phyloP scores from a whole-genome alignment of 2,797 vertebrate genomes.

The Pteropus rufus region DNA sequence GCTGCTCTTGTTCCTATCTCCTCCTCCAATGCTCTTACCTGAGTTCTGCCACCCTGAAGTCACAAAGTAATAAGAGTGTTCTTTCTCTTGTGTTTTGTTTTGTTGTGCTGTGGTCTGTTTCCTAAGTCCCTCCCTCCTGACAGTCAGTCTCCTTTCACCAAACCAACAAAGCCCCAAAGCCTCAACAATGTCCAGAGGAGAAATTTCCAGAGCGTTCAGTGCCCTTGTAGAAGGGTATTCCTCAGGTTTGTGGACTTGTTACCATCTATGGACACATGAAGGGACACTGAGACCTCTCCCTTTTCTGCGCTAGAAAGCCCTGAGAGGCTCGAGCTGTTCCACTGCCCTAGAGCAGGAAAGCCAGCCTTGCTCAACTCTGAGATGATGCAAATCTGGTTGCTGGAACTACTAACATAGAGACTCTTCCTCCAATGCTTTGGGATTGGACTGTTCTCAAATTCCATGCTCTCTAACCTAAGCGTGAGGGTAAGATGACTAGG shows the following conservation, averaged over 20 bases:
- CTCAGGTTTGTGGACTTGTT: neutral
- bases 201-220: neutral
- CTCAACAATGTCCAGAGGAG: neutral
- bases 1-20: neutral
- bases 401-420: neutral
- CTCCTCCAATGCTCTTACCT: neutral
- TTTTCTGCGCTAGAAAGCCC: neutral
- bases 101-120: constrained; percentile 10
- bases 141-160: neutral
- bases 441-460: neutral
- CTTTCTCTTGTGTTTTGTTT: constrained; percentile 6
- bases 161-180: neutral
- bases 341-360: neutral
- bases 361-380: constrained; percentile 2
- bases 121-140: neutral
- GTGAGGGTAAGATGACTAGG: neutral
- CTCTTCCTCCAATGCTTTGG: constrained; percentile 9
- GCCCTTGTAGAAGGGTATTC: neutral
- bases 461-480: neutral
- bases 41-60: constrained; percentile 14
- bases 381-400: neutral
- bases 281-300: neutral
- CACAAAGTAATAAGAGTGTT: neutral
- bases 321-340: neutral
- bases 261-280: too few relatives aligned